Base-by-base conservation (phyloP, 64 coral and sea anemone species). In the Montipora foliosa region DNA sequence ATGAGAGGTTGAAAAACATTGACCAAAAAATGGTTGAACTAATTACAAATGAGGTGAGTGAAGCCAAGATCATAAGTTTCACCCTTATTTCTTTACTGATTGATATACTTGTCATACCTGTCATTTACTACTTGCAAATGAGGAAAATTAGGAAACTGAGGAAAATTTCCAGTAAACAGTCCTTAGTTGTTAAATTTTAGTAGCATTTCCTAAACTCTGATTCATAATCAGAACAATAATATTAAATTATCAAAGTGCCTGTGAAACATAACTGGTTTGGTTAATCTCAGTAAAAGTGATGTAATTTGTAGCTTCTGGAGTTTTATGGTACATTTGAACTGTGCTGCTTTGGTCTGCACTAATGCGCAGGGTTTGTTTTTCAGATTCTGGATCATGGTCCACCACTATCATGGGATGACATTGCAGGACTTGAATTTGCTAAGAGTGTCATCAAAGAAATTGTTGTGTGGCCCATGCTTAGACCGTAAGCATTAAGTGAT, bases 331-430 rank as follows among this genome's bases (percentile, higher is more conserved):
- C 15, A 67, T 9, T 14, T 67, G 8, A 9, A 67, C 15, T 14
- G 12, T 67, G 16, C 15, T 9, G 4, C 15, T 67, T 12, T 67
- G 62, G 15, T 67, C 62, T 12, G 16, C 15, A 67, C 10, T 14
- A 15, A 13, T 67, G 62, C 10, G 1, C 15, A 14, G 62, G 16
- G 16, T 71, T 71, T 73, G 64, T 81, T 67, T 75, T 29, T 72
- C 49, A 99, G 98, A 99, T 99, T 67, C 96, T 99, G 98, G 98
- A 99, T 60, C 98, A 99, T 84, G 95, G 98, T 59, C 95, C 94
- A 12, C 95, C 95, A 3, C 55, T 99, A 16, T 87, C 89, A 5
- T 99, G 98, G 98, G 87, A 80, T 92, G 98, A 99, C 55, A 96
- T 99, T 89, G 98, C 98, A 70, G 98, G 98, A 20, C 67, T 99